phyloP scores from a whole-genome alignment of 2,113 vertebrate genomes.

The Nanorana parkeri region DNA sequence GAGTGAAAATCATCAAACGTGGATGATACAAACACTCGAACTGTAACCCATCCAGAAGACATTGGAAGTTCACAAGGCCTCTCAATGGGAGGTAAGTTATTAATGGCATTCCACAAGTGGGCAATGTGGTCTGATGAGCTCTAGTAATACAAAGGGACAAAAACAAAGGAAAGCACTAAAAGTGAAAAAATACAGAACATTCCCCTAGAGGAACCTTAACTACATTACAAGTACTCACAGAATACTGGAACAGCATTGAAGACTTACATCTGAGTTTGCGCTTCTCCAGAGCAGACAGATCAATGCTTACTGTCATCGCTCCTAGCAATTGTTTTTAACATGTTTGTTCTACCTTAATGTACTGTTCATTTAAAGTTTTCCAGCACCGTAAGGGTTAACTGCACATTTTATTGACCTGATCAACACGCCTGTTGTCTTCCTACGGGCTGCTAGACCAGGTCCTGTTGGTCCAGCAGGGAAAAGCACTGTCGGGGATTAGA shows the following conservation, averaged over 20 bases:
- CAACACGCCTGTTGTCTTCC: no score
- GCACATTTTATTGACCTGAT: no score
- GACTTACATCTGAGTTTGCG: background rate
- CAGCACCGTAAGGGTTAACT: no score
- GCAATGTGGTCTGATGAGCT: background rate
- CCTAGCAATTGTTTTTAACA: no score
- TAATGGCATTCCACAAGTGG: constrained; percentile 35
- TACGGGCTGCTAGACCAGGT: no score
- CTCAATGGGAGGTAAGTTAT: background rate
- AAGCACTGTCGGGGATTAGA: no score
- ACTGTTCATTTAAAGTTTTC: no score
- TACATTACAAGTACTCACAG: background rate
- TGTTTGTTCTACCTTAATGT: background rate
- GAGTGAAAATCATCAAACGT: constrained; percentile 54
- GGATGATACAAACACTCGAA: constrained; percentile 53
- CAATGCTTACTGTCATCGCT: background rate
- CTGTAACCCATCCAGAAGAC: constrained; percentile 24
- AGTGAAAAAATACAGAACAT: background rate
- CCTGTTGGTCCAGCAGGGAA: no score
- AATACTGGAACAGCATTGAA: background rate
- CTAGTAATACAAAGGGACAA: background rate
- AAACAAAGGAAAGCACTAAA: no score
- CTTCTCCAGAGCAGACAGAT: background rate
- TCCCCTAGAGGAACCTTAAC: background rate
- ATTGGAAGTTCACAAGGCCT: background rate